Evolutionary conservation across 2,888 invertebrate species (phyloP).

Genomic region (Rhamphomyia laevipes): DNA sequence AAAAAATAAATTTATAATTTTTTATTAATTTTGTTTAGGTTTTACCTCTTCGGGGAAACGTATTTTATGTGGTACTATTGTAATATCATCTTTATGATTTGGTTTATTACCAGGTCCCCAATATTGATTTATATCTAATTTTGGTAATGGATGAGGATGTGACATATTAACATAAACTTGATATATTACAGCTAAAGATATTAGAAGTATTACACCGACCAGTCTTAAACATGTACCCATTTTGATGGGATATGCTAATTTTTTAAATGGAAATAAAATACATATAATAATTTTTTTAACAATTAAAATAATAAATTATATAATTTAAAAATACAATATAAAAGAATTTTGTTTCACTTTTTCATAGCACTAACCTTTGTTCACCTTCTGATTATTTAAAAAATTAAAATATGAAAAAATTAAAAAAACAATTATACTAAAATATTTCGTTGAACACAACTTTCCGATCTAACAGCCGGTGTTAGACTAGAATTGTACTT

Average conservation of each 20-base stretch:
- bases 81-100: conserved; percentile 25
- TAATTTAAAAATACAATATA: too few species aligned
- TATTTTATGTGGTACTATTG: conserved; percentile 7
- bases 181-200: conserved; percentile 24
- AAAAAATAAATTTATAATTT: neutral
- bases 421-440: too few species aligned
- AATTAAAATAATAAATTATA: too few species aligned
- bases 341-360: too few species aligned
- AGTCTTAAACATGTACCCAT: conserved; percentile 21
- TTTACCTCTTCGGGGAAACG: conserved; percentile 12
- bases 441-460: too few species aligned
- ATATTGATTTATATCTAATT: conserved; percentile 27
- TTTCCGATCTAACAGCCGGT: too few species aligned
- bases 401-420: too few species aligned
- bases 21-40: neutral
- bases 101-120: conserved; percentile 31
- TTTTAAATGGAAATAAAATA: too few species aligned
- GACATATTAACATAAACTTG: conserved; percentile 27
- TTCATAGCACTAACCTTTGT: too few species aligned
- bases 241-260: neutral
- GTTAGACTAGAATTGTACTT: too few species aligned
- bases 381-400: too few species aligned
- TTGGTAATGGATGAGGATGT: conserved; percentile 25
- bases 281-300: too few species aligned
- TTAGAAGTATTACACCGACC: conserved; percentile 20